Base-by-base conservation (phyloP, 2,113 vertebrate genomes). In the Electrona antarctica region DNA sequence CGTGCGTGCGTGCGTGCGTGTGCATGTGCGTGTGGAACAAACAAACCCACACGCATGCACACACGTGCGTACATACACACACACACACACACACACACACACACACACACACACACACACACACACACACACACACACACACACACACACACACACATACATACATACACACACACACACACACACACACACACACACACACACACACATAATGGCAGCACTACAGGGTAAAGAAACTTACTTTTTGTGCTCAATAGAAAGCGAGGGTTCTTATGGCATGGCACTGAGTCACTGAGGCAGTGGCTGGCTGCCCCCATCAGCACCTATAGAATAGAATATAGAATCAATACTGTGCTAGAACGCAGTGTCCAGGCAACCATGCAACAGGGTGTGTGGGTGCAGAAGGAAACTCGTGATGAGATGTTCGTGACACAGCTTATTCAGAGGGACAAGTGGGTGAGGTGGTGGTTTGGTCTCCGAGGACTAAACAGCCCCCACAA, bases 341-440 rank as follows among this genome's bases (percentile, higher is more conserved):
- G 56, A 59, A 63, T 7, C 54, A 61, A 74, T 65, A 58, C 67
- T 61, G 69, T 60, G 64, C 65, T 58, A 47, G 28, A 57, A 79
- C 72, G 41, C 77, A 10, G 82, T 85, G 81, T 82, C 78, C 82
- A 81, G 64, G 83, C 77, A 82, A 89, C 74, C 64, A 52, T 54
- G 54, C 60, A 71, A 54, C 70, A 74, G 54, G 47, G 69, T 72
- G 80, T 71, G 28, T 71, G 28, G 60, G 11, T 56, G 15, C 7
- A 56, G 15, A 64, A 51, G 51, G 67, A 73, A 61, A 80, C 66
- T 21, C 21, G 21, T 21, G 21, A 21, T 21, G 21, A 21, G 21
- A 77, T 79, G 75, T 60, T 75, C 76, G 79, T 82, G 78, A 81
- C 59, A 64, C 67, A 76, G 65, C 7, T 21, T 66, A 60, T 57